Base-by-base conservation (phyloP, 2,113 vertebrate species). In the Ctenodactylus gundi region DNA sequence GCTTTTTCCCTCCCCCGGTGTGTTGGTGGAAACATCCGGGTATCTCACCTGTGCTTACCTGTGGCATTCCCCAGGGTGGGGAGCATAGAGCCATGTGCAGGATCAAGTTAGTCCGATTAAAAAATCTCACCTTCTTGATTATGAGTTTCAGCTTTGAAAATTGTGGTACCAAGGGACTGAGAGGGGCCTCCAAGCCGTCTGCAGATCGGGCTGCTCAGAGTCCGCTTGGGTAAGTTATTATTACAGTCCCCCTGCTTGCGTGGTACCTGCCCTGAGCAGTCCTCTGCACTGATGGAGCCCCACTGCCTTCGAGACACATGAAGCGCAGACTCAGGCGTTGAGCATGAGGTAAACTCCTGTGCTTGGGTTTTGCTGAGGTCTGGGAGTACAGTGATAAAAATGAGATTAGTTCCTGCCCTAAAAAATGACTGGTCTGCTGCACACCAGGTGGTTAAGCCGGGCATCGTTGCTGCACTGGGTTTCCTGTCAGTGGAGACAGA, bases 331-430 rank as follows among this genome's bases (percentile, higher is more conserved):
- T 76, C 25, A 68, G 62, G 82, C 29, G 82, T 41, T 39, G 9
- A 49, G 41, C 11, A 88, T 80, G 82, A n/a, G 75, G 46, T 57
- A 29, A 51, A 14, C 10, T 89, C 41, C 8, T 29, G 5, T 64
- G 21, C 14, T 23, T 73, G 34, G 11, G 57, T 95, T 80, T 94
- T 77, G 8, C 39, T 64, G 39, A 60, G 17, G 64, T 92, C 44
- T 67, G 57, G 34, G 11, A 85, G 72, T 55, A 88, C 6, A 88
- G 51, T 95, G 51, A 62, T 64, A 57, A 82, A 92, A 53, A 58
- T 15, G 3, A 82, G 23, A 23, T 60, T 55, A 36, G 10, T 25
- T 1, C 29, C 13, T 88, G 3, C 9, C 11, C 44, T 88, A 39
- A 85, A 85, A 62, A 49, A 23, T 9, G 60, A 60, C 34, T 4